Conservation (phyloP, 2,113 vertebrate species). For the Fulmarus glacialis region DNA sequence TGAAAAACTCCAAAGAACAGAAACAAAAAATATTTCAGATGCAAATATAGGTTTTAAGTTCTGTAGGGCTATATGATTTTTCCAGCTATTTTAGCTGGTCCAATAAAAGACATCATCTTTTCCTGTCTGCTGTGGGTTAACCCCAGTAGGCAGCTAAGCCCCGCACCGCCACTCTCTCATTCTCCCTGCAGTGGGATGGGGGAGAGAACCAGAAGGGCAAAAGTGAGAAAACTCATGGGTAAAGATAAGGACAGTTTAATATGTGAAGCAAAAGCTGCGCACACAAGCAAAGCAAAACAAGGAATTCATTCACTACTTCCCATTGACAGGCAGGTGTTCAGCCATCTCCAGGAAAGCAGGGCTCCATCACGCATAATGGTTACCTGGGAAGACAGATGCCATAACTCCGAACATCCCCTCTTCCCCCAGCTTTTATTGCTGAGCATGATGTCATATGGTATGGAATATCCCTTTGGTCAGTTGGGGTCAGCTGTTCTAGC, state of each 20-base stretch:
- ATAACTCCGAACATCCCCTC: rapidly evolving
- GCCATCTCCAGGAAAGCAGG: background rate
- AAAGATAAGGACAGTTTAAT: too few species aligned
- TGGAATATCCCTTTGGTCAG: background rate
- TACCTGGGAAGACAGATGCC: background rate
- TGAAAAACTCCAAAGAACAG: background rate
- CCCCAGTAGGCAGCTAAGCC: background rate
- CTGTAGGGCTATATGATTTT: background rate
- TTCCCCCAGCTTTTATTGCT: background rate
- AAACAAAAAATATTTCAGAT: background rate
- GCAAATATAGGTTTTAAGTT: background rate
- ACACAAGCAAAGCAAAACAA: background rate
- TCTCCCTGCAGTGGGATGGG: too few species aligned
- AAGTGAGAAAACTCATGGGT: background rate
- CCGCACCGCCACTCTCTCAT: background rate
- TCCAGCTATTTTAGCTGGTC: background rate
- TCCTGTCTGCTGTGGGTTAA: background rate
- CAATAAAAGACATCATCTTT: background rate
- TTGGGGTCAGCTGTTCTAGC: background rate
- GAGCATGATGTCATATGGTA: background rate
- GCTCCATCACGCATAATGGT: rapidly evolving
- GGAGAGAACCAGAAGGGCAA: background rate
- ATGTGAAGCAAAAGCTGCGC: rapidly evolving
- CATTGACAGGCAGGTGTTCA: background rate
- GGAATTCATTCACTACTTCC: background rate